Evolutionary conservation across 2,113 vertebrate genomes (phyloP).

Genomic region (Benitochromis conjunctus): DNA sequence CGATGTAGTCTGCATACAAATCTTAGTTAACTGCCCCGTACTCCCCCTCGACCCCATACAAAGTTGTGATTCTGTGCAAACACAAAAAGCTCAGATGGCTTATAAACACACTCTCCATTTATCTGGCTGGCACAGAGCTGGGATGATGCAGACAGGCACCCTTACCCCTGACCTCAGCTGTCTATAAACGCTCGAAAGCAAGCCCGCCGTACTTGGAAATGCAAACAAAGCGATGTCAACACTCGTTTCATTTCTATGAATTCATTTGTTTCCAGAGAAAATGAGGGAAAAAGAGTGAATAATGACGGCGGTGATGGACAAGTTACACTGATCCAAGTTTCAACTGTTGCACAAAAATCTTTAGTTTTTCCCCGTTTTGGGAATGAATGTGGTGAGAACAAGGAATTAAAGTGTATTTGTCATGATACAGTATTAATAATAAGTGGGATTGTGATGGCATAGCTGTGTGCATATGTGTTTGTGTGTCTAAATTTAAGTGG

Average conservation of each 20-base stretch:
- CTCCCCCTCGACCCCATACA: constrained; percentile 39
- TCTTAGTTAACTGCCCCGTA: constrained; percentile 46
- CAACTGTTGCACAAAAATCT: not conserved
- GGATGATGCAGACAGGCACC: constrained; percentile 58
- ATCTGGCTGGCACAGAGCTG: constrained; percentile 37
- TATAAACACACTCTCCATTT: constrained; percentile 56
- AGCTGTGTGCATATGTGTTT: not conserved
- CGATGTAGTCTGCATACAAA: constrained; percentile 85
- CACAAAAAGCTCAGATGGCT: constrained; percentile 68
- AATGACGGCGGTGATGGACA: not conserved
- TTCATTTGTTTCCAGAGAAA: not conserved
- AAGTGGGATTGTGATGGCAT: not conserved
- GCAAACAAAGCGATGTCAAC: constrained; percentile 22
- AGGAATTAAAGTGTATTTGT: not conserved
- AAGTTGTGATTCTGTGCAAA: constrained; percentile 65
- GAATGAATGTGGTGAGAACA: not conserved
- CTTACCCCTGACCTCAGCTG: constrained; percentile 57
- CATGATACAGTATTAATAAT: not conserved
- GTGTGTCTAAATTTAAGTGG: not conserved
- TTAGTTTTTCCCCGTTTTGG: not conserved
- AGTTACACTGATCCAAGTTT: not conserved
- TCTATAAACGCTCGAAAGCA: constrained; percentile 33
- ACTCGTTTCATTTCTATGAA: constrained; percentile 11
- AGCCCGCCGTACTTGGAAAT: constrained; percentile 20
- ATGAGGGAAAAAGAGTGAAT: not conserved